These are phyloP conservation scores for Amphibalanus amphitrite DNA, from an alignment of 1,140 invertebrate genomes.

Conservation along the genomic window DNA sequence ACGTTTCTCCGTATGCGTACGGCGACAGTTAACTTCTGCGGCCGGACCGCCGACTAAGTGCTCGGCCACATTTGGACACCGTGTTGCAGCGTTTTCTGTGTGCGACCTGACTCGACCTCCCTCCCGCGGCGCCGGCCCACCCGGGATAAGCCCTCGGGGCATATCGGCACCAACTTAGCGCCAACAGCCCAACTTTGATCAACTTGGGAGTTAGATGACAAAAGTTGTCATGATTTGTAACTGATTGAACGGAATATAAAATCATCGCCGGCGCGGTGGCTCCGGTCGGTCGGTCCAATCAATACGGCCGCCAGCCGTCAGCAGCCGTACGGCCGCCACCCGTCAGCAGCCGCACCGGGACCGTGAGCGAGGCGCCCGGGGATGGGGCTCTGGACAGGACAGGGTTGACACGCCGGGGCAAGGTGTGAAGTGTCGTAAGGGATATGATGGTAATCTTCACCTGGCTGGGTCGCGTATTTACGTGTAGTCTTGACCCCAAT, in stretches of 20 bases:
- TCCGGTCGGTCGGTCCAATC: neutral
- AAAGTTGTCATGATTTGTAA: constrained; percentile 2
- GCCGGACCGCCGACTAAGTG: neutral
- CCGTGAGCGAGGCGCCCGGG: no score
- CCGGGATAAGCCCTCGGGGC: neutral
- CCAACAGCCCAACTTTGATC: neutral
- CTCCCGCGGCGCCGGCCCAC: no score
- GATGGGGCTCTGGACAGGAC: no score
- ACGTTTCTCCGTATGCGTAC: no score
- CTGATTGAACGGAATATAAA: constrained; percentile 2
- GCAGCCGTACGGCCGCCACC: no score
- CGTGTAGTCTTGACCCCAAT: no score
- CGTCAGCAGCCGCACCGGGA: no score
- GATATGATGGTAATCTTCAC: no score
- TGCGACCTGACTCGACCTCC: neutral
- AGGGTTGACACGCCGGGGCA: no score
- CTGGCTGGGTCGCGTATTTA: no score
- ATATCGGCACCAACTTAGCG: neutral
- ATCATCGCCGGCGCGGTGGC: neutral
- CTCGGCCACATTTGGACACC: no score
- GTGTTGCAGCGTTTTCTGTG: neutral
- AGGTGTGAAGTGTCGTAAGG: neutral
- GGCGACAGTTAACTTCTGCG: neutral
- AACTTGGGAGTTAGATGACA: neutral
- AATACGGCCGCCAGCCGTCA: neutral